A percentile compares a stretch with the other conserved stretches of the same genome.
Evolutionary conservation across 2,113 vertebrate genomes (phyloP).

Genomic region (Puma concolor): DNA sequence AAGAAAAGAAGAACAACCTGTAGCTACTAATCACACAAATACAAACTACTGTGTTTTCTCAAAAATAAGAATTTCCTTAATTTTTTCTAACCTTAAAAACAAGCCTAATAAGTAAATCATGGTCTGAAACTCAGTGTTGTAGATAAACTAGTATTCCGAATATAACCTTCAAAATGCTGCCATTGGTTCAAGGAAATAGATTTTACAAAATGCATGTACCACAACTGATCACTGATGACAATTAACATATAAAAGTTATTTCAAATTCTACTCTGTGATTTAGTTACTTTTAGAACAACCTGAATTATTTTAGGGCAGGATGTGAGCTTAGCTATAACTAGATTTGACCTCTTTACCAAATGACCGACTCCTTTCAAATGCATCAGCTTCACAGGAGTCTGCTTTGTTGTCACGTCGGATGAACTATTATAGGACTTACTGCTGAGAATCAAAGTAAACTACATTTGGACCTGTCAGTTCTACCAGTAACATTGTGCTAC

Average conservation of each 20-base stretch:
- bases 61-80: background rate
- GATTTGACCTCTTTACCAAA: constrained; percentile 55
- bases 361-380: background rate
- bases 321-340: constrained; percentile 29
- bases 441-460: background rate
- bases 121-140: background rate
- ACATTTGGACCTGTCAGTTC: background rate
- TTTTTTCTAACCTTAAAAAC: background rate
- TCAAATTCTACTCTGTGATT: constrained; percentile 68
- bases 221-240: constrained; percentile 70
- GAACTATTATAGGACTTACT: constrained; percentile 11
- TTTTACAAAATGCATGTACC: background rate
- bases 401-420: background rate
- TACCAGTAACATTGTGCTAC: background rate
- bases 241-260: constrained; percentile 76
- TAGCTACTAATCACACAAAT: background rate
- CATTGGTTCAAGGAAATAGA: background rate
- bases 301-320: constrained; percentile 67
- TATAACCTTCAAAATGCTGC: background rate
- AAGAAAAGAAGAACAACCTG: background rate
- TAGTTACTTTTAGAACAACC: constrained; percentile 62
- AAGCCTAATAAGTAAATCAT: background rate
- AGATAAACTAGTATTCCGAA: background rate
- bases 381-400: background rate
- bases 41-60: background rate